Percentiles rank a stretch among this genome's conserved stretches.
Evolutionary conservation across 2,113 vertebrate species (phyloP).

Genomic region (Echinops telfairi): DNA sequence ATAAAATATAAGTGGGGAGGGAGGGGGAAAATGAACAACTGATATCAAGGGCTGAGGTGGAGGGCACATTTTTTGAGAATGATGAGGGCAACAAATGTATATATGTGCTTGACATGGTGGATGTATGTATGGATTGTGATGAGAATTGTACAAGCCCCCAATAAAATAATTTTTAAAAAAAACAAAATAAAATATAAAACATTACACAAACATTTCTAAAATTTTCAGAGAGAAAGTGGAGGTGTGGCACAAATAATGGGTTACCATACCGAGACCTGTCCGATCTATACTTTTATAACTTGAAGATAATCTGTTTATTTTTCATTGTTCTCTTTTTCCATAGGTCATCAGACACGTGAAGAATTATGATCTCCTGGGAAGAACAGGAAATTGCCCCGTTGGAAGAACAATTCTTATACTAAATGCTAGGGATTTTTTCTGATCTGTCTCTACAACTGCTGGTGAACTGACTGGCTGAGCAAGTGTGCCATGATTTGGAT

Average conservation of each 20-base stretch:
- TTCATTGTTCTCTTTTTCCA: constrained; percentile 73
- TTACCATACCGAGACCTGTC: neutral
- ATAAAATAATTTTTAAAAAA: no score
- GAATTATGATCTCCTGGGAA: constrained; percentile 88
- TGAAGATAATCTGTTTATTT: neutral
- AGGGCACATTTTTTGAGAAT: no score
- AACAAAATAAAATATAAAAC: constrained; percentile 6
- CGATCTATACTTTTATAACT: neutral
- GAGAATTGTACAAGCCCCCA: no score
- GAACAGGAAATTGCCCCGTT: constrained; percentile 82
- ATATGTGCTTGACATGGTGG: no score
- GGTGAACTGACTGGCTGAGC: constrained; percentile 85
- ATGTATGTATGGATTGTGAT: no score
- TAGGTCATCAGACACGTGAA: constrained; percentile 86
- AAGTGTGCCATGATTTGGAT: constrained; percentile 80
- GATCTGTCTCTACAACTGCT: constrained; percentile 89
- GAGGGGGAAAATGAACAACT: no score
- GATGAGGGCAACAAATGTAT: no score
- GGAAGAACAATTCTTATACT: constrained; percentile 88
- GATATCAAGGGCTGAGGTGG: no score
- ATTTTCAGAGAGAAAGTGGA: neutral
- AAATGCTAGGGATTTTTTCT: constrained; percentile 83
- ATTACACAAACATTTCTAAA: neutral
- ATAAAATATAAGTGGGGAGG: neutral
- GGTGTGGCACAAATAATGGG: neutral